A percentile compares a stretch with the other conserved stretches of the same genome.
phyloP scores from a whole-genome alignment of 2,888 invertebrate genomes.

The Harpalus rufipes region DNA sequence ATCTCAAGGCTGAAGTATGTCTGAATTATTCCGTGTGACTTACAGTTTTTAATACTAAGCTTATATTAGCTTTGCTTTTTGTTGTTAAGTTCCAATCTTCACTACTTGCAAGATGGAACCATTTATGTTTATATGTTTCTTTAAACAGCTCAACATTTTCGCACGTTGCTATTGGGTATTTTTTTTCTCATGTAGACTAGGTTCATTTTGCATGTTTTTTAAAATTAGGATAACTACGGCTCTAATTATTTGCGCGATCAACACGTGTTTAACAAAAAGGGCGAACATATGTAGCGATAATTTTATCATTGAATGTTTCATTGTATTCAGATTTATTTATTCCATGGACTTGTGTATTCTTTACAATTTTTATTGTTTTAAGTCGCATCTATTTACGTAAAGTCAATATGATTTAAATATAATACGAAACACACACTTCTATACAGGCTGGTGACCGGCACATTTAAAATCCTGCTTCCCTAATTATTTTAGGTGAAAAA shows the following conservation, averaged over 20 bases:
- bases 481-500: too few species aligned
- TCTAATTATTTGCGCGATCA: neutral
- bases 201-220: constrained; percentile 53
- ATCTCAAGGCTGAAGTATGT: constrained; percentile 27
- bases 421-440: neutral
- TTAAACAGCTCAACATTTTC: constrained; percentile 75
- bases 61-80: constrained; percentile 55
- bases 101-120: neutral
- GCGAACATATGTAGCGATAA: neutral
- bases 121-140: constrained; percentile 50
- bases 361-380: neutral
- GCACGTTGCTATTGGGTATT: constrained; percentile 66
- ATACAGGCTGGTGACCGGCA: too few species aligned
- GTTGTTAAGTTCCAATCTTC: neutral
- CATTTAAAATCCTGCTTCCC: too few species aligned
- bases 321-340: constrained; percentile 6
- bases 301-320: constrained; percentile 27
- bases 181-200: constrained; percentile 65
- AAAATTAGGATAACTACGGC: neutral
- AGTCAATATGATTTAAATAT: constrained; percentile 7
- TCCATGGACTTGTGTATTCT: neutral
- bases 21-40: constrained; percentile 54
- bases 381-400: constrained; percentile 23
- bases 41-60: constrained; percentile 27
- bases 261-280: neutral